Evolutionary conservation across 2,888 invertebrate genomes (phyloP), one percentile per base, ranked within the genome.

Genomic region (Polylopha cassiicola): DNA sequence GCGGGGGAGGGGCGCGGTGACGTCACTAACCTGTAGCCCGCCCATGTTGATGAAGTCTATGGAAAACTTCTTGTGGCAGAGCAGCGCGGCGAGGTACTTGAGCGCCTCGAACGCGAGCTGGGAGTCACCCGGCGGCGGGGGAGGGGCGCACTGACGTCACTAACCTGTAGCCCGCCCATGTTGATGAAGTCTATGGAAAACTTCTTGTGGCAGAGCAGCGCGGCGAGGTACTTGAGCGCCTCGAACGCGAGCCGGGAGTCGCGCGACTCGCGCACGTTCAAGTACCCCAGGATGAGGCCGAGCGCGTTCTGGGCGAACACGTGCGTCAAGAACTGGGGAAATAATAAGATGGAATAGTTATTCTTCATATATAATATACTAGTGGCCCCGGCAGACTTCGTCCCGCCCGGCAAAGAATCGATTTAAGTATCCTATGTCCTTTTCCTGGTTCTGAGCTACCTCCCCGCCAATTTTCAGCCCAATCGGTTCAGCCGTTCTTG

Each of bases 1-100:
- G n/a, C n/a, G n/a, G n/a, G n/a, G n/a, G n/a, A n/a, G n/a, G n/a
- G n/a, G n/a, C n/a, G n/a, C n/a, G n/a, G n/a, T n/a, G n/a, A n/a
- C n/a, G n/a, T n/a, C n/a, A n/a, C n/a, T n/a, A n/a, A n/a, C n/a
- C n/a, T n/a, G n/a, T n/a, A n/a, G n/a, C n/a, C n/a, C 99, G 15
- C 93, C 93, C 67, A 91, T 90, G 41, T 93, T 90, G 31, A 99
- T 92, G 73, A 99, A 99, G 70, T 99, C 98, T 16, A 98, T 91
- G 0, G 97, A 95, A 85, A 99, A 98, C 75, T 98, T 98, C 84
- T 99, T 99, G 76, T 99, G 99, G 66, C 98, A 98, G 7, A 99
- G 87, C 45, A 99, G 77, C 0, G 98, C 95, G 0, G 98, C 95
- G 10, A 99, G 86, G 77, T 98, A 99, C 85, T 97, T 96, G 3